These are phyloP conservation scores for Antechinus stuartii DNA, from an alignment of 2,113 vertebrate species.

Conservation along the genomic window DNA sequence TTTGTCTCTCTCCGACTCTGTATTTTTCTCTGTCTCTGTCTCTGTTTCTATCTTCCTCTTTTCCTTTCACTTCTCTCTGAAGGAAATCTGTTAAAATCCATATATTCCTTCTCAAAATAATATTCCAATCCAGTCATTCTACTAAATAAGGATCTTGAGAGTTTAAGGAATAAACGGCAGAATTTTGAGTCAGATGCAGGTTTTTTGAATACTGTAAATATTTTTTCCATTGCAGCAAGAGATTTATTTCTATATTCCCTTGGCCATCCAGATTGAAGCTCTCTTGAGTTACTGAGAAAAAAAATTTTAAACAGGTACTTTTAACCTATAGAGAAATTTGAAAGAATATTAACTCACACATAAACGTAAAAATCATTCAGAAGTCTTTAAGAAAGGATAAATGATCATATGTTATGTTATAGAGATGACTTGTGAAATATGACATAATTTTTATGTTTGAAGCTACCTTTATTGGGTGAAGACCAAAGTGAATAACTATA, in stretches of 20 bases:
- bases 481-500: not conserved
- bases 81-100: too few relatives aligned
- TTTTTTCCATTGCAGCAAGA: not conserved
- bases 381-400: constrained; percentile 21
- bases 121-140: too few relatives aligned
- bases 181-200: too few relatives aligned
- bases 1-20: too few relatives aligned
- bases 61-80: too few relatives aligned
- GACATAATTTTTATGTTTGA: constrained; percentile 22
- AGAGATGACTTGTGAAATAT: constrained; percentile 19
- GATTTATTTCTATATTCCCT: constrained; percentile 16
- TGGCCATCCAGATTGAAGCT: constrained; percentile 20
- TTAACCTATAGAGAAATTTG: constrained; percentile 38
- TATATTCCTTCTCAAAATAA: too few relatives aligned
- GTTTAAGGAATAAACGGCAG: too few relatives aligned
- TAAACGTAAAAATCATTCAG: constrained; percentile 23
- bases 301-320: not conserved
- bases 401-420: not conserved
- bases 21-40: too few relatives aligned
- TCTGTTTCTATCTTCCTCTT: too few relatives aligned
- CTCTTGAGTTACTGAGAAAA: constrained; percentile 7
- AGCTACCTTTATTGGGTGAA: not conserved
- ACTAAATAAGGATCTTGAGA: too few relatives aligned
- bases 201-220: too few relatives aligned
- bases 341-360: not conserved